Base-by-base conservation (phyloP, 2,113 vertebrate genomes). In the Thryonomys swinderianus region DNA sequence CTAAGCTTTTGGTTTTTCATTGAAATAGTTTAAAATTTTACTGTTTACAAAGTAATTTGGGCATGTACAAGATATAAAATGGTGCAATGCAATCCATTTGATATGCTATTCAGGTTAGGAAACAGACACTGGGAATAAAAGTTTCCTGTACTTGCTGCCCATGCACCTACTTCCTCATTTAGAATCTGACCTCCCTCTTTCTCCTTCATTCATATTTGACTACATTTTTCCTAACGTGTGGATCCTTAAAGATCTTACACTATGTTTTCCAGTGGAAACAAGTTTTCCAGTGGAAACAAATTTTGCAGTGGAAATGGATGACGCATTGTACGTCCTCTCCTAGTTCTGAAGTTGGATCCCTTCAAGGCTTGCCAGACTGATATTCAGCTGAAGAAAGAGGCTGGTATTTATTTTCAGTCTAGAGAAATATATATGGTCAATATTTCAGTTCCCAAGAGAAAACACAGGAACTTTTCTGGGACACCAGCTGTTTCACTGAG, bases 381-480 rank as follows among this genome's bases (percentile, higher is more conserved):
- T 45, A 51, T 8, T 69, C 85, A 84, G 7, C 57, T 79, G 67
- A 74, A 88, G 18, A 13, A n/a, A 51, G 53, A 83, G 40, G 12
- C 27, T 66, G 85, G 55, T 92, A 27, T 94, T 96, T 98, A 97
- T 88, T 96, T 98, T 97, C 95, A 90, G 90, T 87, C n/a, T 88
- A 83, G 53, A 93, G 96, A 89, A 57, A 92, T 89, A 71, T 89
- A 86, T 88, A 86, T 62, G 79, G 88, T 95, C 94, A 96, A 57
- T 30, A 64, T 93, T 62, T 86, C 21, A 20, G 78, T 66, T 90
- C 90, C 84, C 84, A 92, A 48, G 82, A 95, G 95, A 66, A 57
- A 92, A 95, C 94, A 88, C n/a, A 97, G 79, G 91, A 93, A 96
- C 66, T 48, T 40, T 69, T 80, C 66, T 94, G 40, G 90, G 67